Evolutionary conservation across 2,797 vertebrate species (phyloP).

Genomic region (Amniataba percoides): DNA sequence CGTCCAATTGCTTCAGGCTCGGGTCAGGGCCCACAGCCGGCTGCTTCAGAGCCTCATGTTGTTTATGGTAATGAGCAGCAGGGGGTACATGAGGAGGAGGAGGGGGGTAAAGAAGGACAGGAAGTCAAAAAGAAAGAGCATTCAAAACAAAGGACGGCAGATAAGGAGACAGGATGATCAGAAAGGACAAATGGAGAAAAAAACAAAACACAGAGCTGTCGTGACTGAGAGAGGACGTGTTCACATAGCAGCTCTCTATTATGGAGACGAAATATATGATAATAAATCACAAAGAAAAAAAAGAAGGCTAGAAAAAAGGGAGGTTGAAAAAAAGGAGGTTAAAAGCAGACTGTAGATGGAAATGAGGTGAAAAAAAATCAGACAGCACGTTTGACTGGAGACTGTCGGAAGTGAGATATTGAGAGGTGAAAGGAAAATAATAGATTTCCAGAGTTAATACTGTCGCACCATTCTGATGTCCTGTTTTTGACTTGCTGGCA

Average conservation of each 20-base stretch:
- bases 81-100: slow-evolving; percentile 44
- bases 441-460: too few relatives aligned
- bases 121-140: slow-evolving; percentile 19
- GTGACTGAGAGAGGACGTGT: slow-evolving; percentile 8
- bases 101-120: slow-evolving; percentile 36
- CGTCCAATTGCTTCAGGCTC: slow-evolving; percentile 47
- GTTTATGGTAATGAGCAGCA: slow-evolving; percentile 73
- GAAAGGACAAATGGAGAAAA: slow-evolving; percentile 9
- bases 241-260: slow-evolving; percentile 26
- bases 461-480: not conserved
- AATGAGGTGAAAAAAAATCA: slow-evolving; percentile 45
- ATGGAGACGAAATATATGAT: slow-evolving; percentile 32
- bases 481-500: not conserved
- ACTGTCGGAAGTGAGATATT: slow-evolving; percentile 49
- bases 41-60: slow-evolving; percentile 59
- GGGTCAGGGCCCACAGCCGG: slow-evolving; percentile 57
- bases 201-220: slow-evolving; percentile 8
- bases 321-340: slow-evolving; percentile 13
- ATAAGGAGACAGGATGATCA: slow-evolving; percentile 32
- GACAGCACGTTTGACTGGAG: slow-evolving; percentile 36
- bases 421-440: slow-evolving; percentile 58
- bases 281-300: slow-evolving; percentile 32
- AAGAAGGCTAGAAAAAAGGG: slow-evolving; percentile 3
- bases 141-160: slow-evolving; percentile 21
- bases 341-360: slow-evolving; percentile 44